Evolutionary conservation across 2,113 vertebrate genomes (phyloP), one percentile per base, ranked within the genome.

Genomic region (Elephas maximus): DNA sequence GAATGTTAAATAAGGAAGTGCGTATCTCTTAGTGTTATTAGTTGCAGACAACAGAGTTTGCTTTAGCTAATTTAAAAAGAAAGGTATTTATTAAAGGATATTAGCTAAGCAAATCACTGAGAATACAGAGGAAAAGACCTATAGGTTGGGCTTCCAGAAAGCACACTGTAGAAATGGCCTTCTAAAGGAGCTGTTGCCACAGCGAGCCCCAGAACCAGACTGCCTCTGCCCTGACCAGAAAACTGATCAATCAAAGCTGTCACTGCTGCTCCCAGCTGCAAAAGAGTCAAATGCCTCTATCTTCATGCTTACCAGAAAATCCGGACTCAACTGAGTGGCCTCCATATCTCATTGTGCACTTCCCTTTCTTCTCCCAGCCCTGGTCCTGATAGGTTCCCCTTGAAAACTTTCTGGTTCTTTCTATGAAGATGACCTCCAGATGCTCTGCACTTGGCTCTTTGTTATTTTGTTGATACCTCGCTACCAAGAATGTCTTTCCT

Each of bases 11-110:
- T 69, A 89, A 80, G 44, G 62, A 89, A 90, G 83, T 81, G 33
- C 33, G n/a, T 69, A 11, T n/a, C 4, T 69, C 8, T 83, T 87
- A 37, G 14, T 4, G 23, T 65, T 88, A 67, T 90, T 74, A 41
- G 8, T 69, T 84, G 9, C 14, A 21, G 11, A 57, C 8, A 73
- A 51, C 8, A 89, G 79, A 87, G 83, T 82, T 76, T 79, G 23
- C 33, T 82, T 90, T 92, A 60, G 87, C 8, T 67, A 63, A 85
- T 81, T 93, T 85, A 91, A 91, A 51, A 10, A 79, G 92, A 91
- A 82, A 92, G 9, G 17, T 71, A 53, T 45, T 67, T 85, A 20
- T 81, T 88, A 53, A 91, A 65, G n/a, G 76, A 74, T 57, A 69
- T 26, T 69, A 69, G 33, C 67, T 91, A 80, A 88, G 30, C 60